phyloP scores from a whole-genome alignment of 2,888 invertebrate genomes.

The Mylabris sibirica region DNA sequence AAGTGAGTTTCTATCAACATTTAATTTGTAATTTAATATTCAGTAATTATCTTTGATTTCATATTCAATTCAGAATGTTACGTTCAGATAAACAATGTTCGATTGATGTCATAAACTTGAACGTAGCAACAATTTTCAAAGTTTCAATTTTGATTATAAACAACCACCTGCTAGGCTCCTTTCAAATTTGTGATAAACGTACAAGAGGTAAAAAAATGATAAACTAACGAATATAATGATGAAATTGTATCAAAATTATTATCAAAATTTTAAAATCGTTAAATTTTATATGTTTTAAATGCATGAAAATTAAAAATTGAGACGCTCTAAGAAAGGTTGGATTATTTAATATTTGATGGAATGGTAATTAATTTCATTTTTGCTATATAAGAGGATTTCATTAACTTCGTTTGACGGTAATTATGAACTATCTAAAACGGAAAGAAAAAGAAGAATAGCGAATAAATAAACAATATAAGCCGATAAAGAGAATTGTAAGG shows the following conservation, averaged over 20 bases:
- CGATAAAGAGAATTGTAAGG: not conserved
- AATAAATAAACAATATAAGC: not conserved
- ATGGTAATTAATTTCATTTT: not conserved
- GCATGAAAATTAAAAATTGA: no score
- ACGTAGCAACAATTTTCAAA: not conserved
- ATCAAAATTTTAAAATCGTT: no score
- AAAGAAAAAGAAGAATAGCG: not conserved
- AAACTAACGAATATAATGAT: no score
- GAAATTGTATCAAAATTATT: no score
- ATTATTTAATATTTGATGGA: not conserved
- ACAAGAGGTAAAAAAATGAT: no score
- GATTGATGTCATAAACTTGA: not conserved
- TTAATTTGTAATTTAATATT: no score
- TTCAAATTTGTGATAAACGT: not conserved
- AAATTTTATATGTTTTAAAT: no score
- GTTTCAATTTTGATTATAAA: conserved; percentile 3
- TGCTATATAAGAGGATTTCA: not conserved
- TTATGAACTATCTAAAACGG: not conserved
- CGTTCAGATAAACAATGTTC: not conserved
- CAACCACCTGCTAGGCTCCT: not conserved
- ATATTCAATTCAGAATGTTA: not conserved
- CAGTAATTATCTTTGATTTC: conserved; percentile 1
- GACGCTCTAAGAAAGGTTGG: not conserved
- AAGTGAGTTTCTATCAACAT: no score
- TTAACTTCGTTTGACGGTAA: not conserved